Evolutionary conservation across 2,797 vertebrate genomes (phyloP), one percentile per base, ranked within the genome.

Genomic region (Sebastolobus altivelis): DNA sequence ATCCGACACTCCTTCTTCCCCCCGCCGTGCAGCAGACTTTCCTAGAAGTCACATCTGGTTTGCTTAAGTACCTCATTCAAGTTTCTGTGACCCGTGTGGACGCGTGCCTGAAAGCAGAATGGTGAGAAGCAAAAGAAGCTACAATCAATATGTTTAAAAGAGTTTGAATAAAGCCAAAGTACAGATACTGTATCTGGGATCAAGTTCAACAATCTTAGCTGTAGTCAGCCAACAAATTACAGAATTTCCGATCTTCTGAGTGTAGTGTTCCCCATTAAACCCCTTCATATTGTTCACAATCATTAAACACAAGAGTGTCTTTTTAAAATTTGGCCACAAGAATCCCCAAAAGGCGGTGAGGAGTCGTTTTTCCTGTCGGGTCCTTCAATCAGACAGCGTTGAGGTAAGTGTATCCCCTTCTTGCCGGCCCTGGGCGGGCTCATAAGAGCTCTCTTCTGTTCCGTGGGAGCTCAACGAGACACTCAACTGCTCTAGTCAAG

Each of bases 241-340:
- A 87, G 67, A 80, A 14, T 65, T 58, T 40, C 72, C 60, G 62
- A 63, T 87, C 73, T 78, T 82, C 71, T 79, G 77, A 87, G 85
- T 85, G 85, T 93, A 89, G 88, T 90, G 90, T 92, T 90, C 71
- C 84, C 84, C 76, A 71, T 83, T 82, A 77, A 84, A 83, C 81
- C 86, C 86, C 80, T 89, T 91, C 67, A 85, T 83, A 88, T 74
- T 62, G 69, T 82, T 85, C 75, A 90, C 63, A 82, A 88, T 80
- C 74, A 77, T 77, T 68, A 65, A 82, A 82, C 77, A 85, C 78
- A 77, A 76, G 8, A 83, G 82, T 29, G 77, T 87, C 77, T 79
- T 68, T 54, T 65, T 67, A 27, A 54, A 54, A 81, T 85, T 92
- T 93, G 91, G 90, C 92, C 88, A 86, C 83, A 46, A 80, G 40